Conservation (phyloP, 2,113 vertebrate species). For the Ivindomyrus marchei region DNA sequence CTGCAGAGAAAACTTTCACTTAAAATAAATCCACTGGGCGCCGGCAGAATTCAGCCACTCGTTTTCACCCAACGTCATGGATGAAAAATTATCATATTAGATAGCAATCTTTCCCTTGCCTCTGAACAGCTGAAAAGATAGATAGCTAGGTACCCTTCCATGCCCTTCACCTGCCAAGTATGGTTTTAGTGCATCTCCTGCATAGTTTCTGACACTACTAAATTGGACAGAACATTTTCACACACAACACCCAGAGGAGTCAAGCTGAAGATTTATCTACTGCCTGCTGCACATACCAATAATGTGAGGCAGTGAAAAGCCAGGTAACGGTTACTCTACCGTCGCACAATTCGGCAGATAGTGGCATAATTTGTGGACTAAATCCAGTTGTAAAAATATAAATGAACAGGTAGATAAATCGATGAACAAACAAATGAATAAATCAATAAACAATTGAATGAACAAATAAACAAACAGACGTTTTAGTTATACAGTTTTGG, state of each 20-base stretch:
- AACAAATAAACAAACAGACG: neutral
- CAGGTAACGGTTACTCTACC: neutral
- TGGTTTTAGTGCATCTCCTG: slow-evolving; percentile 8
- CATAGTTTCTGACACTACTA: slow-evolving; percentile 4
- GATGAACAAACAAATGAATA: neutral
- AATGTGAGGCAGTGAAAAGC: neutral
- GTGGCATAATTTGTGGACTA: neutral
- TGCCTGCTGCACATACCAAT: neutral
- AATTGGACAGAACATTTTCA: neutral
- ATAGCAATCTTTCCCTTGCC: neutral
- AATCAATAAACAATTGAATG: neutral
- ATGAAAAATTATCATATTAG: slow-evolving; percentile 8
- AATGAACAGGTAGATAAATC: neutral
- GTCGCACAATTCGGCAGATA: neutral
- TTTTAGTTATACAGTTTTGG: neutral
- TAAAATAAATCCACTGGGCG: neutral
- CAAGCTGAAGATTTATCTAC: neutral
- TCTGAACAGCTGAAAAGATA: slow-evolving; percentile 1
- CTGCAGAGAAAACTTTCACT: neutral
- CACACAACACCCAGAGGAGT: neutral
- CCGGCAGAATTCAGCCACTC: neutral
- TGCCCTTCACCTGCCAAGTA: slow-evolving; percentile 5
- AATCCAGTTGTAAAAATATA: neutral
- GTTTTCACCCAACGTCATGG: neutral
- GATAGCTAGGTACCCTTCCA: neutral